Conservation (phyloP, 2,888 invertebrate species). For the Drosophila pseudotakahashii region DNA sequence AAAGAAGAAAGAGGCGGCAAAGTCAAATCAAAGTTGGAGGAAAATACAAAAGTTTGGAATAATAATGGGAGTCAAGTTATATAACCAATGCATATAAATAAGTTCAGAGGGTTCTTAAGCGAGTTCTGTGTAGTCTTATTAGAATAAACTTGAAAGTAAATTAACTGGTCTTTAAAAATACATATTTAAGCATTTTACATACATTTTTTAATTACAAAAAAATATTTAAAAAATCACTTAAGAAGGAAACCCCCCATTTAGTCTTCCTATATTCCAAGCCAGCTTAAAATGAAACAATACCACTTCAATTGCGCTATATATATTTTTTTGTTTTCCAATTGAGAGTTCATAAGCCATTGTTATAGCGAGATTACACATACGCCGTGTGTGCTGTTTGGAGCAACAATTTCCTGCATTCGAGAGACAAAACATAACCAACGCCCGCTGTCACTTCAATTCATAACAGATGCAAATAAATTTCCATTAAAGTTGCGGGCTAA, state of each 20-base stretch:
- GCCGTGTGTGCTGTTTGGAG: conserved; percentile 45
- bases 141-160: neutral
- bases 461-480: conserved; percentile 77
- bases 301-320: conserved; percentile 27
- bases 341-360: conserved; percentile 52
- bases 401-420: conserved; percentile 37
- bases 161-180: neutral
- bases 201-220: too few relatives aligned
- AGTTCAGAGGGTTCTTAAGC: conserved; percentile 2
- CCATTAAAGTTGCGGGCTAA: conserved; percentile 61
- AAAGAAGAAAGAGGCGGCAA: conserved; percentile 19
- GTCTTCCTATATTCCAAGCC: neutral
- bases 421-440: conserved; percentile 48
- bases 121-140: neutral
- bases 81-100: conserved; percentile 39
- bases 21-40: conserved; percentile 32
- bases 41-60: conserved; percentile 26
- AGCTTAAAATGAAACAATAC: conserved; percentile 6
- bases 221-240: too few relatives aligned
- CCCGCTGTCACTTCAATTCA: conserved; percentile 74
- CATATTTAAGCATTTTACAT: too few relatives aligned
- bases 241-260: neutral
- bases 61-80: conserved; percentile 32
- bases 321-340: conserved; percentile 46
- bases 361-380: conserved; percentile 65